Evolutionary conservation across 2,888 invertebrate species (phyloP), one percentile per base, ranked within the genome.

Genomic region (Scrobipalpa atriplicella): DNA sequence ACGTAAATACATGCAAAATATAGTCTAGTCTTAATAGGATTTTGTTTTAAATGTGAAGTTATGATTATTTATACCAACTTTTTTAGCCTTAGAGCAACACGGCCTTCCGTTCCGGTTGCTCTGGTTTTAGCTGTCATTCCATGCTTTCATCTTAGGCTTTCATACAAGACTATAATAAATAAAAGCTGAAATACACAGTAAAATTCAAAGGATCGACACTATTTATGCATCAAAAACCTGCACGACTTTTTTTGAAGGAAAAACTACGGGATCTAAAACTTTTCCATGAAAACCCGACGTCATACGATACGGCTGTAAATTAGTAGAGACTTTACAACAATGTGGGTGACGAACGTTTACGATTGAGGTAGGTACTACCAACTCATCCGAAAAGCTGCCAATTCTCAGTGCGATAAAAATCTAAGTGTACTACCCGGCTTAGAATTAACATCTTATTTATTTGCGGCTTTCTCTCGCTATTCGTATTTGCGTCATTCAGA

Each of bases 401-500:
- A 67, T 47, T 64, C 47, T 21, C 39, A 21, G 51, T 47, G 19
- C 19, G 21, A 47, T 60, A 64, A 60, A 67, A 64, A 64, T 29
- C 51, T 62, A 39, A 60, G 47, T 47, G 47, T 60, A 60, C 19
- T 52, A 67, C 63, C 64, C 64, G 56, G 54, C 56, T 64, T 64
- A 64, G 38, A 36, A 64, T 38, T 64, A 64, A 56, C 18, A 41
- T 10, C 41, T 64, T 64, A 64, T 64, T 64, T 64, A 64, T 64
- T 64, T 52, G 51, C 63, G 52, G 63, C 18, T 63, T 52, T 56
- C 39, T 64, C 29, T 11, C 19, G 56, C 64, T 64, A 64, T 41
- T 66, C 41, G 43, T 19, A 58, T 63, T 62, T 66, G 63, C 66
- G 66, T 66, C 66, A 66, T 66, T 56, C 36, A 62, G 6, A 63